Evolutionary conservation across 2,888 invertebrate species (phyloP).

Genomic region (Dynastes hyllus): DNA sequence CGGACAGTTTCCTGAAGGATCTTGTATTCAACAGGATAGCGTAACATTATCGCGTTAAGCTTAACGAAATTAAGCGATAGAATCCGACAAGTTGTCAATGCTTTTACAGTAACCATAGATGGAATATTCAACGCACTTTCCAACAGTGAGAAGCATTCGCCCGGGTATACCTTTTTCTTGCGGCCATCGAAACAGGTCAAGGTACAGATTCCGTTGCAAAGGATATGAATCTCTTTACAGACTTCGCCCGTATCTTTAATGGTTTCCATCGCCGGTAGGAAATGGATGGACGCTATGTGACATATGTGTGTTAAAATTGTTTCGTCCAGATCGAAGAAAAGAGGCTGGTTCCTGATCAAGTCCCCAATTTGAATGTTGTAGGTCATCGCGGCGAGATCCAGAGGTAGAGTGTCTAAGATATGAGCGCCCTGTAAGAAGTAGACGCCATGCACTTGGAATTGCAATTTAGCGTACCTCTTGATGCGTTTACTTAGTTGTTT

Average conservation of each 20-base stretch:
- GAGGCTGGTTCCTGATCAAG: conserved; percentile 19
- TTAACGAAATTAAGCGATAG: conserved; percentile 48
- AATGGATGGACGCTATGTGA: conserved; percentile 44
- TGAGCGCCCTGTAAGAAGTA: conserved; percentile 36
- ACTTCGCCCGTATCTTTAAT: conserved; percentile 58
- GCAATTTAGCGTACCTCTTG: conserved; percentile 39
- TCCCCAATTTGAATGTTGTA: conserved; percentile 34
- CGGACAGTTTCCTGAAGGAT: neutral
- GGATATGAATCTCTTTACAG: conserved; percentile 58
- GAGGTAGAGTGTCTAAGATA: conserved; percentile 34
- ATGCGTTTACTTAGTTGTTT: conserved; percentile 67
- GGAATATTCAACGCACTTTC: conserved; percentile 57
- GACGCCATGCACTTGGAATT: conserved; percentile 20
- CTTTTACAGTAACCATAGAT: conserved; percentile 54
- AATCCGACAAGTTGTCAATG: conserved; percentile 57
- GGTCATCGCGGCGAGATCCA: conserved; percentile 36
- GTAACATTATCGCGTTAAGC: conserved; percentile 19
- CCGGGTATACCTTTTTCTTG: conserved; percentile 49
- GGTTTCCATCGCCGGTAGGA: conserved; percentile 57
- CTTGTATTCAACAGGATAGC: conserved; percentile 22
- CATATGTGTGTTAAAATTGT: conserved; percentile 54
- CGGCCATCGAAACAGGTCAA: conserved; percentile 3
- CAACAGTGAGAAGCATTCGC: conserved; percentile 55
- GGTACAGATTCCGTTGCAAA: conserved; percentile 58
- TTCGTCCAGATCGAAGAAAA: conserved; percentile 43